These are phyloP conservation scores for Oophaga pumilio DNA, from an alignment of 2,113 vertebrate genomes.

Conservation along the genomic window DNA sequence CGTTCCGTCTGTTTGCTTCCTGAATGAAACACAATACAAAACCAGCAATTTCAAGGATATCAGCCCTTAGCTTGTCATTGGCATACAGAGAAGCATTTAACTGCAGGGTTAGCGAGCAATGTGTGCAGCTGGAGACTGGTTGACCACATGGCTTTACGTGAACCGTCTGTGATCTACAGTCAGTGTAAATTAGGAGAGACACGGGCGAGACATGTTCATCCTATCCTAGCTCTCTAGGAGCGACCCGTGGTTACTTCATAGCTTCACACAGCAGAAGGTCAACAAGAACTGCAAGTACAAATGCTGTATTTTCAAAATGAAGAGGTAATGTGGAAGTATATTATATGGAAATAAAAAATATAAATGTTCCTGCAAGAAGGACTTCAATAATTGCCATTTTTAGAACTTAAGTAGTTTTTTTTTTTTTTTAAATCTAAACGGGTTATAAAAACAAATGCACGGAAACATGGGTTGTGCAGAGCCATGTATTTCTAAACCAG, in stretches of 20 bases:
- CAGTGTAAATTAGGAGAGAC: conserved; percentile 15
- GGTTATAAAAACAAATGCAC: no score
- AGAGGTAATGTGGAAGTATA: neutral
- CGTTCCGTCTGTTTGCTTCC: conserved; percentile 58
- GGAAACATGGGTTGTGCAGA: no score
- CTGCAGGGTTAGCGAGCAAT: conserved; percentile 42
- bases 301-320: neutral
- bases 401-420: no score
- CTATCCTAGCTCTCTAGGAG: neutral
- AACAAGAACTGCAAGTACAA: neutral
- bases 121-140: conserved; percentile 19
- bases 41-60: conserved; percentile 59
- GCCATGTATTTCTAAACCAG: no score
- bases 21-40: conserved; percentile 58
- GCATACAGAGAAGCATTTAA: conserved; percentile 30
- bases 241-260: neutral
- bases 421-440: no score
- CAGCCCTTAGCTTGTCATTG: conserved; percentile 35
- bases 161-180: conserved; percentile 20
- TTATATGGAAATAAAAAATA: neutral
- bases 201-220: conserved; percentile 7
- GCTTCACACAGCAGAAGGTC: neutral
- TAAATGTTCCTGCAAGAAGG: no score
- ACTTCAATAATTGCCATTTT: no score
- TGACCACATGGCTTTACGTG: conserved; percentile 25